Percentiles rank a stretch among this genome's conserved stretches.
Conservation (phyloP, 2,797 vertebrate genomes). For the Gymnoscopelus braueri region DNA sequence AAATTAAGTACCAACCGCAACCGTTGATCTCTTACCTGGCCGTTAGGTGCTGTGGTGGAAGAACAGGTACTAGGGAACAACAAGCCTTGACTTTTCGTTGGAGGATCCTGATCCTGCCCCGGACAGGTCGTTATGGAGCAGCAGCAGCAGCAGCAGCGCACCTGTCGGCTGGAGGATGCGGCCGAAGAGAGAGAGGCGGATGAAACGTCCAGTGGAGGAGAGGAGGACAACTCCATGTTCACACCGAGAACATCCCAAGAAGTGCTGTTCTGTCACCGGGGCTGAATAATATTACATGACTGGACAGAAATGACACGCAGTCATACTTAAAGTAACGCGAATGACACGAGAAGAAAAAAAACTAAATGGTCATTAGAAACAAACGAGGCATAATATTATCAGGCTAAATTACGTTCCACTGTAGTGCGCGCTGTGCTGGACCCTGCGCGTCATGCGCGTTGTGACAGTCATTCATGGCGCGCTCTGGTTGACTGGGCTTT, state of each 20-base stretch:
- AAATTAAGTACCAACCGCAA: too few relatives aligned
- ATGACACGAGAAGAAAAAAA: not conserved
- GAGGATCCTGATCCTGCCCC: not conserved
- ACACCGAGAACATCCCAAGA: conserved; percentile 27
- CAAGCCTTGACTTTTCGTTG: not conserved
- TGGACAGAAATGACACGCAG: conserved; percentile 4
- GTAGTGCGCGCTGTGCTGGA: not conserved
- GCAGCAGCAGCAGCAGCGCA: too few relatives aligned
- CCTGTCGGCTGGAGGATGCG: too few relatives aligned
- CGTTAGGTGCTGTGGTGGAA: not conserved
- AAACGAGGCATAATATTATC: not conserved
- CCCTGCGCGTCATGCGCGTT: not conserved
- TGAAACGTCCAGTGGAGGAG: conserved; percentile 25
- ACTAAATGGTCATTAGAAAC: not conserved
- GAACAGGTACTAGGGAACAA: not conserved
- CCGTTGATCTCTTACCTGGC: not conserved
- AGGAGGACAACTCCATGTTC: conserved; percentile 31
- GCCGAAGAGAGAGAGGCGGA: not conserved
- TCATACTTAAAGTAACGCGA: not conserved
- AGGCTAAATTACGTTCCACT: not conserved
- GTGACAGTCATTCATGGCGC: not conserved
- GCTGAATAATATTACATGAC: not conserved
- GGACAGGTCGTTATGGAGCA: too few relatives aligned
- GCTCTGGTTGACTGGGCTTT: not conserved
- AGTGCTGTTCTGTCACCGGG: conserved; percentile 6